Base-by-base conservation (phyloP, 2,797 vertebrate genomes). In the Argentina silus region DNA sequence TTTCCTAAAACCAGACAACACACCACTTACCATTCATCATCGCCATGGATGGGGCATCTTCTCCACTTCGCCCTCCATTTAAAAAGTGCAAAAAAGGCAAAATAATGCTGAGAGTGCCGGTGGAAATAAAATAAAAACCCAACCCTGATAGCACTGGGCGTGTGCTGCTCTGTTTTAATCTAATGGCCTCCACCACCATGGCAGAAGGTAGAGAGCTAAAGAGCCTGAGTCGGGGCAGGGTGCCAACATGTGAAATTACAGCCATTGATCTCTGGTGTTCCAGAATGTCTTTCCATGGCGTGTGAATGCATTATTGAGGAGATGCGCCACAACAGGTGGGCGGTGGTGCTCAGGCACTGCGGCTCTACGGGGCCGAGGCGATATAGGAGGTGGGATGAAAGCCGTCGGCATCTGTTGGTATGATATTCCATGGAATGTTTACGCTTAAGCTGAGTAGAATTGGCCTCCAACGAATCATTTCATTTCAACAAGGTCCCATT, bases 221-320 rank as follows among this genome's bases (percentile, higher is more conserved):
- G 69, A 77, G 21, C 45, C 27, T 36, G 23, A 77, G 77, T 51
- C 15, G 6, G 66, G 70, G 82, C 83, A 55, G 50, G 36, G 57
- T 62, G 81, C 79, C 85, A 86, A 83, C 76, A 82, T 78, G 75
- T 82, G 80, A 88, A 88, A 90, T 87, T 87, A 84, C 81, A 84
- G 70, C 80, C 86, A 93, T 92, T 89, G 90, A 93, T 90, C 87
- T 72, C 44, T 60, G 36, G 63, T 55, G 67, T 86, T 78, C 78
- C 68, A 78, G 76, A 79, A 85, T 74, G 80, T 79, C 73, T 86
- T 85, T 83, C 79, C 82, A 61, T 78, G 36, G 70, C 57, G 86
- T 79, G 67, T 72, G 74, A 69, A 83, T 88, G 81, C 78, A 86
- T 91, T 90, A 89, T 90, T 89, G 61, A 90, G 76, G 75, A 78